phyloP scores from a whole-genome alignment of 2,888 invertebrate species.

The Hoplodrina ambigua region DNA sequence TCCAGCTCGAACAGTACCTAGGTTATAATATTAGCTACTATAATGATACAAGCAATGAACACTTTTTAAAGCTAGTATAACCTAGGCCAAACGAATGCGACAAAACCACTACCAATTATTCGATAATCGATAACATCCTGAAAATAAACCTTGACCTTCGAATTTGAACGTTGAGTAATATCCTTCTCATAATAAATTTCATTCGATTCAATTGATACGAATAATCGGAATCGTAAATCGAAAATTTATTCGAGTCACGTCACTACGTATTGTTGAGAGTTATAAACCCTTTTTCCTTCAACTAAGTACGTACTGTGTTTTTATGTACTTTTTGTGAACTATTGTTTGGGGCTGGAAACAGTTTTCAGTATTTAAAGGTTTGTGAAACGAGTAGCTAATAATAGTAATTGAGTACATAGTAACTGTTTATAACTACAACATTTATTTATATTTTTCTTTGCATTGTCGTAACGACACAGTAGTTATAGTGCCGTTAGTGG shows the following conservation, averaged over 20 bases:
- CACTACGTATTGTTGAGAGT: constrained; percentile 22
- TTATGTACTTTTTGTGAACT: constrained; percentile 24
- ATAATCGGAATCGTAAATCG: constrained; percentile 44
- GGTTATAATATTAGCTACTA: too few species aligned
- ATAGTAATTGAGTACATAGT: too few species aligned
- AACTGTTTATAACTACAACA: not conserved
- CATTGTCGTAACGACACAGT: too few species aligned
- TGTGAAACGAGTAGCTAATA: not conserved
- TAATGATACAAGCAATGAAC: not conserved
- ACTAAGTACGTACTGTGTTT: constrained; percentile 9
- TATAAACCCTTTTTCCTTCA: constrained; percentile 24
- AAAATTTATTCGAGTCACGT: constrained; percentile 44
- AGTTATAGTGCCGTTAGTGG: too few species aligned
- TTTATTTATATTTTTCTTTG: too few species aligned
- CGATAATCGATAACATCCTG: constrained; percentile 9
- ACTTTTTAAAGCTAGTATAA: not conserved
- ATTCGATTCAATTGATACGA: constrained; percentile 49
- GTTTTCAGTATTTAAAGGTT: not conserved
- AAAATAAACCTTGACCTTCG: constrained; percentile 27
- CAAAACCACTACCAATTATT: constrained; percentile 20
- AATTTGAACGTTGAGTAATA: constrained; percentile 17
- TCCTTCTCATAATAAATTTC: constrained; percentile 35
- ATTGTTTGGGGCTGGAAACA: not conserved
- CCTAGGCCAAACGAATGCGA: not conserved
- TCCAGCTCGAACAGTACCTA: too few species aligned